A percentile compares a stretch with the other conserved stretches of the same genome.
Conservation (phyloP, 2,113 vertebrate genomes). For the Otis tarda region DNA sequence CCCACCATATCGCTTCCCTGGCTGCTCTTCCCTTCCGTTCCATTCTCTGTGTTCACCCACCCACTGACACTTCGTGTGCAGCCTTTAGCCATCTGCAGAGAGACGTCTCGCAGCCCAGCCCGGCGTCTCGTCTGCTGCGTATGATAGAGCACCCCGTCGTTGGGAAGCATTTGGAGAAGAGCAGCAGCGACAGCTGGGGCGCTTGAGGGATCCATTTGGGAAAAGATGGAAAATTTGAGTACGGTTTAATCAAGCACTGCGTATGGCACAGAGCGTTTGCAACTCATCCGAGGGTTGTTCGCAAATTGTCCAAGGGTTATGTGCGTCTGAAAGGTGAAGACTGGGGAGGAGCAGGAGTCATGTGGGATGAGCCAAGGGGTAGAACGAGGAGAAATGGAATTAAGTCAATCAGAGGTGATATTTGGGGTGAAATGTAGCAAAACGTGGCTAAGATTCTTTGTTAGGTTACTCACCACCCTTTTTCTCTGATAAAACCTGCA, state of each 20-base stretch:
- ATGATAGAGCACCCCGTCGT: rapidly evolving
- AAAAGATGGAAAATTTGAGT: background rate
- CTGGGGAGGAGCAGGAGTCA: background rate
- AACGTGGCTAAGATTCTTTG: background rate
- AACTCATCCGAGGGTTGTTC: background rate
- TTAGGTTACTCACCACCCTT: background rate
- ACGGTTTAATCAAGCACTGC: background rate
- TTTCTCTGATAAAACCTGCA: background rate
- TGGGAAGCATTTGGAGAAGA: background rate
- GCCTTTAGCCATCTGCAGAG: background rate
- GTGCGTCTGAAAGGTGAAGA: rapidly evolving
- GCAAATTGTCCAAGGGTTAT: rapidly evolving
- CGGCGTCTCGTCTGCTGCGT: rapidly evolving
- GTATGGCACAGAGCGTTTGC: background rate
- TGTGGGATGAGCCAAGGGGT: background rate
- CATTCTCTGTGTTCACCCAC: background rate
- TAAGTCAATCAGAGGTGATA: background rate
- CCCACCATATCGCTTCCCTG: background rate
- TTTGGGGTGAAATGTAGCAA: background rate
- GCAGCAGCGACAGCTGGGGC: background rate
- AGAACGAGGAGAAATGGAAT: background rate
- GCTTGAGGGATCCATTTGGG: background rate
- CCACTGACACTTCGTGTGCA: background rate
- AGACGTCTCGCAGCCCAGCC: background rate
- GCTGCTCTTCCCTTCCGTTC: background rate